Base-by-base conservation (phyloP, 2,888 invertebrate species). In the Gandaritis pyraliata region DNA sequence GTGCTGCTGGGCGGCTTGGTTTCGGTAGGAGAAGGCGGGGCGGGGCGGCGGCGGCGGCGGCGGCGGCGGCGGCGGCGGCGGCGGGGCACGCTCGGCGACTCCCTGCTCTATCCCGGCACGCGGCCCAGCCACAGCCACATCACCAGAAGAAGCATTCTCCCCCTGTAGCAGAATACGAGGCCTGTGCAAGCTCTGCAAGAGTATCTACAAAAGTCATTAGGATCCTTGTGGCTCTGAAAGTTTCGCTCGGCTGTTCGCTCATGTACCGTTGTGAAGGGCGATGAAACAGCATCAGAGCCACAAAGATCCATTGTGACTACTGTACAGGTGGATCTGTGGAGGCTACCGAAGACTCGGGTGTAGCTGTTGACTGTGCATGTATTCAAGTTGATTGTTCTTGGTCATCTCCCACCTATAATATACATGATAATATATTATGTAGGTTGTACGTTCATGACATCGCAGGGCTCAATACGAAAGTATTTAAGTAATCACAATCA, bases 21-120 rank as follows among this genome's bases (percentile, higher is more conserved):
- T 45, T 18, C 53, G 45, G 53, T 54, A 54, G 1, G 53, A 54
- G 46, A 46, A 54, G 45, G 46, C 53, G 2, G 53, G 53, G 7
- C 33, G 6, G 2, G 53, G 15, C 8, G 10, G 23, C 29, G 41
- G 10, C 1, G 38, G 38, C 8, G 23, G 23, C 18, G 23, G 51
- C 5, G 39, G n/a, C 13, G 23, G 13, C 39, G 13, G 33, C 8
- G 33, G 8, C 33, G 23, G 51, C 5, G 39, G n/a, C 13, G 23
- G 13, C 39, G 13, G 33, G 5, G 33, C 33, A 6, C 33, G 33
- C 1, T 11, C 33, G 1, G 8, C 0, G 16, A n/a, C 29, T 0
- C 29, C 29, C 29, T 7, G 15, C 15, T 2, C 12, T 1, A 1
- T 4, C 29, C 4, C 41, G 12, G 1, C 39, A 29, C 13, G 5